Conservation (phyloP, 2,888 invertebrate genomes). For the Agonopterix subpropinquella region DNA sequence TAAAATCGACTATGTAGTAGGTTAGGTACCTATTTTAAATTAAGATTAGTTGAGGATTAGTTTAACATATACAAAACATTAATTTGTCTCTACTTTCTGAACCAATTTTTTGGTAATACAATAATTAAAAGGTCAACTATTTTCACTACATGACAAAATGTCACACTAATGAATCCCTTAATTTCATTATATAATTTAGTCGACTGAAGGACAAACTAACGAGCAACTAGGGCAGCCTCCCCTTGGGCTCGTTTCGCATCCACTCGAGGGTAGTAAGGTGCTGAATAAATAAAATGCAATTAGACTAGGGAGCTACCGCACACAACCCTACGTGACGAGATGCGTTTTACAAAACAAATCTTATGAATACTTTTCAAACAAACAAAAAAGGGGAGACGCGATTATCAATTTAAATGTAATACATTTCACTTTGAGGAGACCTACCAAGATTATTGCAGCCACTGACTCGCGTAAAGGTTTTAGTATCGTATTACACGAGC, state of each 20-base stretch:
- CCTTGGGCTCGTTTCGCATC: constrained; percentile 29
- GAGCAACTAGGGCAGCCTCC: constrained; percentile 38
- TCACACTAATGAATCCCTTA: constrained; percentile 17
- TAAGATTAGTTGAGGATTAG: no score
- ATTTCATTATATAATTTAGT: constrained; percentile 31
- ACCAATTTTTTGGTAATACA: no score
- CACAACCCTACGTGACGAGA: constrained; percentile 28
- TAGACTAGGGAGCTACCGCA: constrained; percentile 43
- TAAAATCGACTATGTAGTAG: no score
- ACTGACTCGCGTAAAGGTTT: constrained; percentile 19
- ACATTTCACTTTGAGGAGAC: constrained; percentile 15
- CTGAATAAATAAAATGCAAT: constrained; percentile 72
- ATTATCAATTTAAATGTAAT: constrained; percentile 41
- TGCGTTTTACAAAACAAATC: constrained; percentile 33
- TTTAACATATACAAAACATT: no score
- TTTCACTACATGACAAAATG: not conserved
- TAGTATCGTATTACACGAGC: constrained; percentile 27
- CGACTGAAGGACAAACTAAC: constrained; percentile 42
- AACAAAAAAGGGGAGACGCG: constrained; percentile 24
- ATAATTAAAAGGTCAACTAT: not conserved
- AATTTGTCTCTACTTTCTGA: no score
- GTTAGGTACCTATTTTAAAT: no score
- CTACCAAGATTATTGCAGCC: constrained; percentile 12
- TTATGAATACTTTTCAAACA: constrained; percentile 32
- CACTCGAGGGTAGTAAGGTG: constrained; percentile 41